Base-by-base conservation (phyloP, 2,888 invertebrate species). In the Adelognathus sp. region DNA sequence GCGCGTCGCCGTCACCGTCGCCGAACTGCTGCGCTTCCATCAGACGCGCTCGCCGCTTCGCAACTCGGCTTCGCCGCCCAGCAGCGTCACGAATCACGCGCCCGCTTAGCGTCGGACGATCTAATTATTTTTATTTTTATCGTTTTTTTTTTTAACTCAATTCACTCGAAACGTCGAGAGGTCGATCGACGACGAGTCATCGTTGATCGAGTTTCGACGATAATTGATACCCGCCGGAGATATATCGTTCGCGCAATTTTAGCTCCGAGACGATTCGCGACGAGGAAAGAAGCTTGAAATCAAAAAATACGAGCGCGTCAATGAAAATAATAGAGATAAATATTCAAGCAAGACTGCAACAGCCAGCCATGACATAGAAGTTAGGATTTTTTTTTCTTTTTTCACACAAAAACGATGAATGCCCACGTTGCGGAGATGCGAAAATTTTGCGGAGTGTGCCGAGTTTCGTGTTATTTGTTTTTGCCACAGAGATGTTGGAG, bases 1-100 rank as follows among this genome's bases (percentile, higher is more conserved):
- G 1, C 96, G 97, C 89, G 95, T 98, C 24, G 97, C 98, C 60
- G 95, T 97, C 81, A 98, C 98, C 0, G 97, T 98, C 21, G 94
- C 95, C 1, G 97, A 97, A 91, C 92, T 98, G 14, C 93, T 97
- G 63, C 93, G 96, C 80, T 94, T 96, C 90, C 94, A 95, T 85
- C 93, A 93, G 78, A 89, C 91, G 3, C 90, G 92, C 7, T 91
- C 92, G 5, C 91, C 92, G 21, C 74, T 90, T 58, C 89, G 90
- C 78, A 88, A 82, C 41, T 76, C 87, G 33, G 77, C 86, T 67
- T 82, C 84, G 46, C 64, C 88, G 54, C 77, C 83, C 24, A 83
- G n/a, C n/a, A n/a, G 71, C 64, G 54, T 84, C 56, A 84, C 82
- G 66, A 89, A 84, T 81, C 87, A 88, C 81, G 88, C 89, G 81